phyloP scores from a whole-genome alignment of 2,113 vertebrate species.

The Rousettus leschenaultii region DNA sequence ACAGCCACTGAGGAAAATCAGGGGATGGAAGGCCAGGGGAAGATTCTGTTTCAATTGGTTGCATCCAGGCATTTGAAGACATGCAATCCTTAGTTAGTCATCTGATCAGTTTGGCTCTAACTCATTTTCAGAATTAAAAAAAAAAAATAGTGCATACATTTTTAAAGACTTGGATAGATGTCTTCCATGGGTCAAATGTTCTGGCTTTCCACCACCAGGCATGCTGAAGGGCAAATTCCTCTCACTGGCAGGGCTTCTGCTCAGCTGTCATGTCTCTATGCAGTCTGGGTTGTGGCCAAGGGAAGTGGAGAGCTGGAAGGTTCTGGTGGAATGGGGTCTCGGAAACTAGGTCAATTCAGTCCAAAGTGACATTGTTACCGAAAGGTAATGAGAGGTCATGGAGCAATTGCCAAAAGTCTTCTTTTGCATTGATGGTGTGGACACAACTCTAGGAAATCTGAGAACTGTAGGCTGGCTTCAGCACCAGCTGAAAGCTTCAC shows the following conservation, averaged over 20 bases:
- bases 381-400: background rate
- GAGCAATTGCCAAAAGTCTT: background rate
- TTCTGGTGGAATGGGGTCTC: slow-evolving; percentile 22
- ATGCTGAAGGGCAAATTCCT: slow-evolving; percentile 15
- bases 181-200: slow-evolving; percentile 37
- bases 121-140: background rate
- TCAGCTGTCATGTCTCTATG: slow-evolving; percentile 32
- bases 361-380: background rate
- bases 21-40: background rate
- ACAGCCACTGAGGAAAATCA: background rate
- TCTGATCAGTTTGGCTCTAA: slow-evolving; percentile 18
- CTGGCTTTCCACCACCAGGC: background rate
- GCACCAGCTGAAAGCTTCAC: background rate
- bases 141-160: background rate
- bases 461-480: background rate
- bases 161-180: slow-evolving; percentile 15
- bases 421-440: background rate
- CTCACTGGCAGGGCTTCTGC: background rate
- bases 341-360: slow-evolving; percentile 30
- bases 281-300: background rate
- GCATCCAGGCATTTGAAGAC: slow-evolving; percentile 13
- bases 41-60: slow-evolving; percentile 9
- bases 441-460: background rate
- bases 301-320: background rate
- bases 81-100: background rate